Evolutionary conservation across 2,113 vertebrate species (phyloP).

Genomic region (Alligator mississippiensis): DNA sequence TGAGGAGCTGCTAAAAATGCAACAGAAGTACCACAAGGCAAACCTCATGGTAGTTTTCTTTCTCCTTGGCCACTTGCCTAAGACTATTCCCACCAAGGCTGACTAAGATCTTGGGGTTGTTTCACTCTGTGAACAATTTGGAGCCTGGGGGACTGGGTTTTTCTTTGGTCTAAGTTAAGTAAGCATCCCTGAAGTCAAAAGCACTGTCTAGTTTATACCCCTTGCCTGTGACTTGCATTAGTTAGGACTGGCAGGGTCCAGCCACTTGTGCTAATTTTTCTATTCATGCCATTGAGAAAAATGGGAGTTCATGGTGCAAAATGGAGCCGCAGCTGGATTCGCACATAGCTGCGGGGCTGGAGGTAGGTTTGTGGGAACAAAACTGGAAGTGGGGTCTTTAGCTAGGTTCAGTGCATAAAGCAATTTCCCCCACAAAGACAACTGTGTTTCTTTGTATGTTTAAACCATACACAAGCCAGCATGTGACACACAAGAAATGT

Average conservation of each 20-base stretch:
- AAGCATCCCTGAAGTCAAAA: too few relatives aligned
- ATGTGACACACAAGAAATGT: conserved; percentile 20
- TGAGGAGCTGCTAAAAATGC: not conserved
- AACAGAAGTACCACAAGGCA: not conserved
- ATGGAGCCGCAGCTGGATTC: not conserved
- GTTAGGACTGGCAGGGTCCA: not conserved
- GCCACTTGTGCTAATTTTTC: not conserved
- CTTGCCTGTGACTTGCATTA: not conserved
- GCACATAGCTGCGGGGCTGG: not conserved
- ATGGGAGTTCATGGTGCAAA: not conserved
- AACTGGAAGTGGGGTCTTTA: not conserved
- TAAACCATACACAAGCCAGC: not conserved
- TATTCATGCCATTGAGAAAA: not conserved
- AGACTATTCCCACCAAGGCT: not conserved
- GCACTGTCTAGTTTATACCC: too few relatives aligned
- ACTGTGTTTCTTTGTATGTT: not conserved
- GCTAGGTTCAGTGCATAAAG: not conserved
- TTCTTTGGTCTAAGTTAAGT: not conserved
- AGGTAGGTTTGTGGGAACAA: not conserved
- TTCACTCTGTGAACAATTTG: not conserved
- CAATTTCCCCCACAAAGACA: not conserved
- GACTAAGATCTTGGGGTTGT: not conserved
- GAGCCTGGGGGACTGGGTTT: not conserved
- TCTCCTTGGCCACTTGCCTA: not conserved
- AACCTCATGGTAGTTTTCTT: not conserved